Evolutionary conservation across 2,113 vertebrate genomes (phyloP), one percentile per base, ranked within the genome.

Genomic region (Ahaetulla prasina): DNA sequence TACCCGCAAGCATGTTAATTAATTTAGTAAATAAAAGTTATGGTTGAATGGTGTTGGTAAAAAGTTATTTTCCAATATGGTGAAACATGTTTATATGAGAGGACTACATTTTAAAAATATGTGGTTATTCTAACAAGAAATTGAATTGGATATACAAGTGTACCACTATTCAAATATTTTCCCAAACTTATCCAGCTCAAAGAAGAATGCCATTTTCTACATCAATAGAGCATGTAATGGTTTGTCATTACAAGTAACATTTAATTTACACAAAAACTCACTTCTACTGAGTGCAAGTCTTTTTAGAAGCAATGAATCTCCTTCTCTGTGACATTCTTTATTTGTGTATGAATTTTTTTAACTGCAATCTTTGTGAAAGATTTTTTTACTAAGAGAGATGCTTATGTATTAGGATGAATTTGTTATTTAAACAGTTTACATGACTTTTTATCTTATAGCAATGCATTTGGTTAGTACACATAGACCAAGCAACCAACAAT

Each of bases 201-300:
- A 96, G 91, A 94, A 96, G 97, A 97, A 97, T 94, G 95, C 89
- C 94, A 97, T 98, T 98, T 98, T 98, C 97, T 97, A 96, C 96
- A 96, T 95, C 97, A 98, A 85, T 96, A 97, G 97, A 98, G 97
- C 97, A 96, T 97, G 95, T 97, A 97, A 98, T 97, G 92, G 92
- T 96, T 96, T 97, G 94, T 94, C 39, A 4, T 95, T 95, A 93
- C 94, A 94, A 93, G 93, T 93, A 95, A 96, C 95, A 94, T 96
- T 97, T 96, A 96, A 96, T 95, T 96, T 96, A 90, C 74, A 91
- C 80, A 94, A 86, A 97, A 93, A 94, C 93, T 95, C 47, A 85
- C 52, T 96, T 52, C 23, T 57, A 92, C 52, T 97, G 92, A 87
- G 88, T 86, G 7, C 4, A 85, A 93, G 47, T 43, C 80, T 91